Base-by-base conservation (phyloP, 2,113 vertebrate genomes). In the Tragelaphus scriptus region DNA sequence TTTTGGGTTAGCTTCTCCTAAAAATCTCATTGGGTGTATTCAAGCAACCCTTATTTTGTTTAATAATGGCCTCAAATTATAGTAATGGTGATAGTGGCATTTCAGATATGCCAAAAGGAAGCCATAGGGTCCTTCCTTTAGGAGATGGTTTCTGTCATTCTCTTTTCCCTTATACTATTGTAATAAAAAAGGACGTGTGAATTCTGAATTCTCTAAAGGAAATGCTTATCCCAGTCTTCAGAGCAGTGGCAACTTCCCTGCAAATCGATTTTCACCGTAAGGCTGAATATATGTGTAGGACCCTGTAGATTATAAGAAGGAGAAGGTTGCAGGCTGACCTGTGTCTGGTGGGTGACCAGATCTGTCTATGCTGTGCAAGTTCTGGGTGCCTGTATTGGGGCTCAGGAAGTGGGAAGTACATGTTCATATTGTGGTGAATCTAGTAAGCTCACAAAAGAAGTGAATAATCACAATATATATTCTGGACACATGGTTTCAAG, bases 291-390 rank as follows among this genome's bases (percentile, higher is more conserved):
- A 32, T 15, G 9, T 6, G 8, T 30, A 95, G 6, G 12, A 44
- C 7, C 32, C 36, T 61, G 17, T 32, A 32, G 13, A 51, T 4
- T 32, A 53, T n/a, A 4, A 49, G 58, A 21, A 53, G 25, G 11
- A 61, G 40, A 23, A 81, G 14, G n/a, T 11, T 14, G 58, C 25
- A 32, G 26, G n/a, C 47, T 55, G n/a, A 79, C 55, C 13, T 3
- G 2, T 3, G 28, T 21, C 44, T 14, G 4, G 0, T 28, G 30
- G 4, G 6, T 53, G 44, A 53, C 28, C 55, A 53, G 4, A 44
- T 63, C 28, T 44, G 26, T 26, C 32, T 6, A 11, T 16, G 1
- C n/a, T 79, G 32, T 61, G 53, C 26, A 63, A n/a, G 77, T 25
- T 25, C 6, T 85, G 13, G 56, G 56, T 58, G 1, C 56, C 56